Base-by-base conservation (phyloP, 2,797 vertebrate genomes). In the Epinephelus coioides region DNA sequence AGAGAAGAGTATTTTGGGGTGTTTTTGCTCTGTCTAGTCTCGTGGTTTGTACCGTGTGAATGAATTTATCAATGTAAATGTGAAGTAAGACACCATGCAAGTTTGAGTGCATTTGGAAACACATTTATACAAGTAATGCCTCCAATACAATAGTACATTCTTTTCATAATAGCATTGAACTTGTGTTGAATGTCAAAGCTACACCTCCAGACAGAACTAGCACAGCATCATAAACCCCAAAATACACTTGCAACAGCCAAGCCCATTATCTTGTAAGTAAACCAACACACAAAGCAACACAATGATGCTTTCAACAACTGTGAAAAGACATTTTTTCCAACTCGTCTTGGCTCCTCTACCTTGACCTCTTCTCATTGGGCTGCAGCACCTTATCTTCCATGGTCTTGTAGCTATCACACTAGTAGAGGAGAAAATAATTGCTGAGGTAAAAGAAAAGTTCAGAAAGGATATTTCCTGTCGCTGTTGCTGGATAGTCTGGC, bases 351-450 rank as follows among this genome's bases (percentile, higher is more conserved):
- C 46, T 73, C 17, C 30, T 21, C 61, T 47, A 25, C 54, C 23
- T 50, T 76, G 61, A 34, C 23, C n/a, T 27, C n/a, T 40, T 54
- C 27, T 60, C 9, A 14, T n/a, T 27, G 11, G 53, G 34, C 34
- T 34, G 34, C 7, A 34, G 34, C 34, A 34, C 34, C 17, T 75
- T 59, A 56, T 21, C 14, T 23, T 27, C 34, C 34, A 5, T 9
- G 7, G 25, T 66, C 25, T 72, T 60, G n/a, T 51, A 53, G 57
- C 57, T 60, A 9, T 80, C n/a, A 62, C 12, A 67, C 6, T 62
- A 25, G 19, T 23, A 40, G 17, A 9, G 17, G 4, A 60, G 17
- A 64, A 79, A 51, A 10, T 6, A 34, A 8, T 15, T 69, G 17
- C 73, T 6, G 2, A 55, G 14, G 15, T 6, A 27, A 43, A 46